Percentiles rank a stretch among this genome's conserved stretches.
Evolutionary conservation across 2,797 vertebrate species (phyloP).

Genomic region (Xenentodon cancila): DNA sequence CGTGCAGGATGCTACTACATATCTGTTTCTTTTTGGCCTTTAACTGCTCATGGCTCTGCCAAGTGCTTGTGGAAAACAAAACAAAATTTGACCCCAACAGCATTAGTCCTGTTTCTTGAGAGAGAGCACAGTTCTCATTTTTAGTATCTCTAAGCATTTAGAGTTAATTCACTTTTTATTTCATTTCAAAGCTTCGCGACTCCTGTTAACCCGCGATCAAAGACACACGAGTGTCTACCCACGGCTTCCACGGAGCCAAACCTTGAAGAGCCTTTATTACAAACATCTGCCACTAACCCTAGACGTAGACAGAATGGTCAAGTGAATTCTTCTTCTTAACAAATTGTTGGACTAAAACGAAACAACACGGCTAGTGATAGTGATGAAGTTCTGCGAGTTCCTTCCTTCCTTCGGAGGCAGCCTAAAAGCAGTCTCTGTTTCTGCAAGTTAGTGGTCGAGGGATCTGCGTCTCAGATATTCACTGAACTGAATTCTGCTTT

Average conservation of each 20-base stretch:
- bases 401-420: slow-evolving; percentile 33
- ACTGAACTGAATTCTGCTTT: slow-evolving; percentile 33
- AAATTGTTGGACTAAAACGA: slow-evolving; percentile 61
- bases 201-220: slow-evolving; percentile 78
- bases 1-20: slow-evolving; percentile 10
- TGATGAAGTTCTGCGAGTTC: slow-evolving; percentile 58
- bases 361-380: slow-evolving; percentile 55
- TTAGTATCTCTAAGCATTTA: slow-evolving; percentile 71
- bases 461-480: slow-evolving; percentile 41
- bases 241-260: slow-evolving; percentile 65
- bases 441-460: slow-evolving; percentile 33
- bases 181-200: slow-evolving; percentile 75
- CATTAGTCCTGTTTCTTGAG: slow-evolving; percentile 69
- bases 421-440: slow-evolving; percentile 38
- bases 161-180: slow-evolving; percentile 78
- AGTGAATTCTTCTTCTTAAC: slow-evolving; percentile 64
- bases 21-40: slow-evolving; percentile 35
- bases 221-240: slow-evolving; percentile 75
- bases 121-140: slow-evolving; percentile 64
- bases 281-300: slow-evolving; percentile 75
- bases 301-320: slow-evolving; percentile 36
- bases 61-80: slow-evolving; percentile 54
- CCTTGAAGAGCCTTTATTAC: slow-evolving; percentile 79
- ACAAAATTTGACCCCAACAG: slow-evolving; percentile 58
- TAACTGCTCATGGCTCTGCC: slow-evolving; percentile 45